Evolutionary conservation across 2,113 vertebrate species (phyloP), one percentile per base, ranked within the genome.

Genomic region (Ciconia maguari): DNA sequence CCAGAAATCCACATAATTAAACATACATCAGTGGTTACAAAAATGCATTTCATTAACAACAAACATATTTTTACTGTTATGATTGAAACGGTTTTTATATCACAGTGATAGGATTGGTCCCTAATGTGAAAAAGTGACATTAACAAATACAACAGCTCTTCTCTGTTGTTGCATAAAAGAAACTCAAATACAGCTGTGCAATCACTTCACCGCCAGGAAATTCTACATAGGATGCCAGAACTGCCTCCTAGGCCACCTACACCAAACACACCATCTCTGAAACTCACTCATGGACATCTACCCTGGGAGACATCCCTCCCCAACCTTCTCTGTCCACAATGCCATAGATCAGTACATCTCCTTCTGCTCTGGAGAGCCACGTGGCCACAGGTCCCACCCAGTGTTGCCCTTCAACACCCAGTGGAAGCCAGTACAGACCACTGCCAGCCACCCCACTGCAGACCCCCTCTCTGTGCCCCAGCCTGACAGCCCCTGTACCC

Each of bases 251-350:
- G 27, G 54, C 19, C 20, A 11, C 46, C 27, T 20, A 4, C 44
- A 19, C 34, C 4, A 30, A 21, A 6, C 11, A 19, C 38, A 38
- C 8, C 38, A 20, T 0, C 34, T 5, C 26, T 9, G 10, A 17
- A 51, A 10, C 22, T 21, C 42, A 4, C 75, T 34, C 24, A 3
- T 0, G 1, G 24, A 4, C n/a, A 32, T 0, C 21, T 30, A 6
- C 29, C 3, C 21, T 0, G 24, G 32, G 7, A 16, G 11, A 18
- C 3, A 1, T 1, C 32, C 13, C 34, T 25, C 16, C 49, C 6
- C 20, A 8, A 0, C 8, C 2, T 6, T 6, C 25, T 16, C 25
- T 14, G 15, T 1, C 8, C 5, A 0, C 2, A 1, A 12, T 1
- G 18, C 12, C 60, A 48, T 0, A 8, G 2, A 16, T 1, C 2